Evolutionary conservation across 2,888 invertebrate species (phyloP), one percentile per base, ranked within the genome.

Genomic region (Norana najaformis): DNA sequence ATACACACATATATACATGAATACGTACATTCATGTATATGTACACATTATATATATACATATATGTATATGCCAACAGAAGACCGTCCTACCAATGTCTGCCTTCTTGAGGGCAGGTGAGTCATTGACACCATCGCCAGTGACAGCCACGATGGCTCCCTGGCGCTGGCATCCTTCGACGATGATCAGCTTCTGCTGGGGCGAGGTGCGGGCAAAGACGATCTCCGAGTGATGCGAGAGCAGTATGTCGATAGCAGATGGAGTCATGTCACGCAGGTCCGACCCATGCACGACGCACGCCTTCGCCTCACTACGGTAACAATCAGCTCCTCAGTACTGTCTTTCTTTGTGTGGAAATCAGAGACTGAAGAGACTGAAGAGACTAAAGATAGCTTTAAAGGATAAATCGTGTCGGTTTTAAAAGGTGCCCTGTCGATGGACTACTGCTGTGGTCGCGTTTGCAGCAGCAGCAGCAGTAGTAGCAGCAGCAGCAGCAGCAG

Each of bases 181-280:
- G 93, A 96, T 96, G 93, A 96, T 96, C 95, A 98, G 96, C 95
- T 98, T 98, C 96, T 98, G 98, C 94, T 95, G 95, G 36, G 98
- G 98, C 88, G 98, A 98, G 37, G 98, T 98, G 94, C 98, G 97
- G 92, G 98, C 98, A 96, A 98, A 98, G 93, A 98, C 98, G 95
- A 98, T 98, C 96, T 98, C 98, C 90, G 97, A 97, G 95, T 98
- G 98, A 95, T 97, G 95, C 96, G 97, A 97, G 92, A 99, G 96
- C 94, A 98, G 97, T 95, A 98, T 98, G 94, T 98, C 98, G 98
- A 96, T 96, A 95, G 95, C 82, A 97, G 97, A 97, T 89, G 97
- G 96, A 92, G 88, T 88, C 88, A 88, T 96, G 94, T 98, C 98
- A 94, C 97, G 96, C 93, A 98, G 96, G 95, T 98, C 94, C 83